phyloP scores from a whole-genome alignment of 2,888 invertebrate genomes.

The Bedellia somnulentella region DNA sequence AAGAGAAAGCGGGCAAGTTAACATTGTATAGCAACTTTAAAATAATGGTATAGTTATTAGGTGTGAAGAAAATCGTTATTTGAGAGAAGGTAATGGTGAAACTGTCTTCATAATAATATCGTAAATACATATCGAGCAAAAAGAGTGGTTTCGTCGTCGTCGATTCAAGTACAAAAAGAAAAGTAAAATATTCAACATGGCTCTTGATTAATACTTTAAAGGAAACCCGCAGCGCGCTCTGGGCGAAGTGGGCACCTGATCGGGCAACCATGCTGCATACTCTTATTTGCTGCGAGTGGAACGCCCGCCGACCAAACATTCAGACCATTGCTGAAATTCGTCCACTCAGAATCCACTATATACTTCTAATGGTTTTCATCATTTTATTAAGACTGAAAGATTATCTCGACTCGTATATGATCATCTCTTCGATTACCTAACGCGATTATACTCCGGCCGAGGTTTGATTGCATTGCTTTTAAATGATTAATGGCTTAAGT shows the following conservation, averaged over 20 bases:
- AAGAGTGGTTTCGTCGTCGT: conserved; percentile 1
- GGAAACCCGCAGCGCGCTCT: conserved; percentile 29
- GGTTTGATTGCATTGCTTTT: conserved; percentile 4
- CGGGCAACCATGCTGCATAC: too few relatives aligned
- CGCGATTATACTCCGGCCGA: conserved; percentile 1
- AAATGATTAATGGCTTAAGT: conserved; percentile 4
- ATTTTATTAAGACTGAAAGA: too few relatives aligned
- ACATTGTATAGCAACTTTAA: too few relatives aligned
- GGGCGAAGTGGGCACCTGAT: conserved; percentile 19
- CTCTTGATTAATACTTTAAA: conserved; percentile 46
- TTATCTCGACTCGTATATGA: too few relatives aligned
- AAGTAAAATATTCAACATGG: conserved; percentile 16
- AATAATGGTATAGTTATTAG: conserved; percentile 6
- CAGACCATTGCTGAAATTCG: too few relatives aligned
- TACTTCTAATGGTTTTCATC: too few relatives aligned
- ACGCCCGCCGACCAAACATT: too few relatives aligned
- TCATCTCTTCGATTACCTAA: conserved; percentile 3
- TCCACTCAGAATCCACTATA: too few relatives aligned
- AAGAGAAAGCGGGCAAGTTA: too few relatives aligned
- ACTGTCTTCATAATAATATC: conserved; percentile 1
- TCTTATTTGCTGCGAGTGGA: too few relatives aligned
- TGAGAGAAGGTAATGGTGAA: conserved; percentile 1
- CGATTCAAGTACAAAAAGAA: conserved; percentile 2
- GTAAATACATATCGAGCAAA: conserved; percentile 3
- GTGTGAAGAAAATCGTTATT: conserved; percentile 4